Conservation (phyloP, 2,888 invertebrate genomes). For the Spodoptera picta region DNA sequence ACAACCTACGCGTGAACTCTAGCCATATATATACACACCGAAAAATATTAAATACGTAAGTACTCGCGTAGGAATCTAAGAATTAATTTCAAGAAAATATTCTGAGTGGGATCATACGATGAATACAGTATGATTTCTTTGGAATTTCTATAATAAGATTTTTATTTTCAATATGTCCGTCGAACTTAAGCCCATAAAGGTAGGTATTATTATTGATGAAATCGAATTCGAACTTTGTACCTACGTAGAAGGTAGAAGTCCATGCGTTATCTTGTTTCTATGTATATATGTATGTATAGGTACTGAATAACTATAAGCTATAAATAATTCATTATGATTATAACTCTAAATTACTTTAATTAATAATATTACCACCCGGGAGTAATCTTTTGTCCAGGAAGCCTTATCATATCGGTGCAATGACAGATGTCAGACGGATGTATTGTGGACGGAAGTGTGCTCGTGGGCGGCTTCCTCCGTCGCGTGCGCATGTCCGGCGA, state of each 20-base stretch:
- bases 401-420: constrained; percentile 77
- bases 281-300: no score
- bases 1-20: not conserved
- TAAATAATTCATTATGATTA: not conserved
- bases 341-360: constrained; percentile 2
- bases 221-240: no score
- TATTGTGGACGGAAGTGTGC: constrained; percentile 69
- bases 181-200: constrained; percentile 2
- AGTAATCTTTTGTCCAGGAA: constrained; percentile 66
- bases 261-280: no score
- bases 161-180: constrained; percentile 12
- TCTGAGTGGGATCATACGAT: constrained; percentile 16
- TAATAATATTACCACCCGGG: constrained; percentile 15
- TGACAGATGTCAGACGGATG: constrained; percentile 60
- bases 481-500: constrained; percentile 78
- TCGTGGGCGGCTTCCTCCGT: constrained; percentile 79
- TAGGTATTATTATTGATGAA: no score
- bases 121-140: constrained; percentile 14
- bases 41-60: constrained; percentile 2
- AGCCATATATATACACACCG: not conserved
- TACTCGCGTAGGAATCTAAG: constrained; percentile 19
- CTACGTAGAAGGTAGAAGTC: no score
- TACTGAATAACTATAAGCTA: not conserved
- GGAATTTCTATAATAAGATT: constrained; percentile 13
- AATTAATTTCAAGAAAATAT: constrained; percentile 22